These are phyloP conservation scores for Sinotaia quadrata DNA, from an alignment of 2,888 invertebrate species.

Conservation along the genomic window DNA sequence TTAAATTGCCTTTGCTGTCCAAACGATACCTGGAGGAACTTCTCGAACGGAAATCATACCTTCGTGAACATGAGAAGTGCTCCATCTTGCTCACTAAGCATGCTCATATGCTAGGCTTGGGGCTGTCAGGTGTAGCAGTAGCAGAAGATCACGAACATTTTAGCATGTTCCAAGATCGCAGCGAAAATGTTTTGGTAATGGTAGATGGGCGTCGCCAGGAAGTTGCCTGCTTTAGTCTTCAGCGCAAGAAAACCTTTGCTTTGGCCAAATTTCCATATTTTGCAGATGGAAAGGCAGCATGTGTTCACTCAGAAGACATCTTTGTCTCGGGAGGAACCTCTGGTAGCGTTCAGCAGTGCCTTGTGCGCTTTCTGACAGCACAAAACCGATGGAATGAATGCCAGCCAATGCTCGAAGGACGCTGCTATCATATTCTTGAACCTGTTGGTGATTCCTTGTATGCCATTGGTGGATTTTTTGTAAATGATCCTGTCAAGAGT, in stretches of 20 bases:
- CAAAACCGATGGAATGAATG: slow-evolving; percentile 42
- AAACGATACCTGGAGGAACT: slow-evolving; percentile 25
- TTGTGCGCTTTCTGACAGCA: slow-evolving; percentile 38
- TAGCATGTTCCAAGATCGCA: slow-evolving; percentile 28
- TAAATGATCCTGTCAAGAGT: slow-evolving; percentile 29
- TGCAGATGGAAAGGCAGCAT: slow-evolving; percentile 44
- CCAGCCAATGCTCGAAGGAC: slow-evolving; percentile 31
- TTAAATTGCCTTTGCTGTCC: slow-evolving; percentile 69
- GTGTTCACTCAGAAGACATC: slow-evolving; percentile 38
- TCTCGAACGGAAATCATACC: slow-evolving; percentile 17
- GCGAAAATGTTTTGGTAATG: slow-evolving; percentile 42
- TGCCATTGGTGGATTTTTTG: slow-evolving; percentile 38
- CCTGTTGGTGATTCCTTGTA: slow-evolving; percentile 34
- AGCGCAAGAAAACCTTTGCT: slow-evolving; percentile 39
- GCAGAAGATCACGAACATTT: not conserved
- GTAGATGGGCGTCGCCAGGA: slow-evolving; percentile 43
- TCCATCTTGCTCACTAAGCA: slow-evolving; percentile 16
- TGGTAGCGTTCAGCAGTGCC: slow-evolving; percentile 32
- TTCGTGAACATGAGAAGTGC: slow-evolving; percentile 28
- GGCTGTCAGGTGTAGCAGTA: slow-evolving; percentile 9
- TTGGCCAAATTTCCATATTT: slow-evolving; percentile 45
- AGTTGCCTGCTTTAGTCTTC: slow-evolving; percentile 41
- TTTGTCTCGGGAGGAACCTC: slow-evolving; percentile 44
- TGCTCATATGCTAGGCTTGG: slow-evolving; percentile 13
- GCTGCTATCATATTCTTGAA: slow-evolving; percentile 40